These are phyloP conservation scores for Hoplostethus mediterraneus DNA, from an alignment of 2,797 vertebrate genomes.

Conservation along the genomic window DNA sequence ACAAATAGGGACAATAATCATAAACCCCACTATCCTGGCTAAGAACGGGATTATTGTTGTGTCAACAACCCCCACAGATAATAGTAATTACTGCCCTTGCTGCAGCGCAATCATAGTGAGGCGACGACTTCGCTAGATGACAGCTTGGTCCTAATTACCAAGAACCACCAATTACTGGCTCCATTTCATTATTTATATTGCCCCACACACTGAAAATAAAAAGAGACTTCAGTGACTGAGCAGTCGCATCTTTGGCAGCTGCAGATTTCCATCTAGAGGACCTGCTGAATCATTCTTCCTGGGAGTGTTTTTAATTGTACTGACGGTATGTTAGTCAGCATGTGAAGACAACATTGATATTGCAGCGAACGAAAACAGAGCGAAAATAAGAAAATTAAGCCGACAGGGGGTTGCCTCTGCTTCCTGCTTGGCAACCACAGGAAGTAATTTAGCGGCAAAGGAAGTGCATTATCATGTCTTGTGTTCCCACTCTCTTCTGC, in stretches of 20 bases:
- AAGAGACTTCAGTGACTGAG: constrained; percentile 75
- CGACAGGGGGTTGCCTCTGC: constrained; percentile 39
- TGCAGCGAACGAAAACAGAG: constrained; percentile 5
- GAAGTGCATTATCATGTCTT: constrained; percentile 71
- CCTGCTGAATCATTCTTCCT: constrained; percentile 65
- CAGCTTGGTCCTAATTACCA: constrained; percentile 87
- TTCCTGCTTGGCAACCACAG: constrained; percentile 73
- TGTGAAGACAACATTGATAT: constrained; percentile 36
- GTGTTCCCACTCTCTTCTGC: constrained; percentile 39
- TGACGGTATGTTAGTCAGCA: constrained; percentile 41
- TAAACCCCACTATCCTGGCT: constrained; percentile 63
- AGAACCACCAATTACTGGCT: constrained; percentile 85
- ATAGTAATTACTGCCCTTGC: constrained; percentile 83
- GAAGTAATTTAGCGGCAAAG: constrained; percentile 70
- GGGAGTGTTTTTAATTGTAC: not conserved
- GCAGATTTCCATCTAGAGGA: constrained; percentile 56
- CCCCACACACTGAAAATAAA: constrained; percentile 77
- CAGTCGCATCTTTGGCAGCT: constrained; percentile 68
- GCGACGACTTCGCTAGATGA: constrained; percentile 77
- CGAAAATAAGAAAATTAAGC: constrained; percentile 34
- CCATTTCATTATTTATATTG: constrained; percentile 86
- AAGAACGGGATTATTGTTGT: constrained; percentile 80
- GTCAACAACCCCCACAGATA: constrained; percentile 83
- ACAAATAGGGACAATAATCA: constrained; percentile 64
- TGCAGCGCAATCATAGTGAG: constrained; percentile 75